Evolutionary conservation across 64 coral and sea anemone species (phyloP).

Genomic region (Orbicella faveolata): DNA sequence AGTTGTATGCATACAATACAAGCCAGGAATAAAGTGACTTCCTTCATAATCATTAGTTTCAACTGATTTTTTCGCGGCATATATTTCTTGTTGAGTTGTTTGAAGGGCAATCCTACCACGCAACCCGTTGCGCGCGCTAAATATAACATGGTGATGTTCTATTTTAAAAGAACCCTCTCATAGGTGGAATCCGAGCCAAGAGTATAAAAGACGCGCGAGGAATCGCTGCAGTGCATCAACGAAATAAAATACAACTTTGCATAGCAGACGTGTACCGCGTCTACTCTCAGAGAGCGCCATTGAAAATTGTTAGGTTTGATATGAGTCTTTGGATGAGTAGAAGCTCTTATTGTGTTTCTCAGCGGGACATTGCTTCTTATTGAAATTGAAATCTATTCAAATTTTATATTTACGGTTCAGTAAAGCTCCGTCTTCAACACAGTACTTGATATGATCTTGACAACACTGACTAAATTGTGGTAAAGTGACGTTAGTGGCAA

Average conservation of each 20-base stretch:
- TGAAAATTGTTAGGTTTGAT: background rate
- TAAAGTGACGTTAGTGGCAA: background rate
- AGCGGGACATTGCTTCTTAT: conserved; percentile 20
- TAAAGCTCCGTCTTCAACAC: background rate
- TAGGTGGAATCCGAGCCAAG: background rate
- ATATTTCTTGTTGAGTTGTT: background rate
- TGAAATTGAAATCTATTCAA: conserved; percentile 35
- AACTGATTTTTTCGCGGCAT: background rate
- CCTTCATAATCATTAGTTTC: no score
- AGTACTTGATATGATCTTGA: background rate
- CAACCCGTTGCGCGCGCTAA: background rate
- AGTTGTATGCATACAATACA: no score
- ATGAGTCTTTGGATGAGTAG: background rate
- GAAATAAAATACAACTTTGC: background rate
- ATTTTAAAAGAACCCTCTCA: background rate
- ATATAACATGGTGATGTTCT: background rate
- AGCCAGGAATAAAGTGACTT: background rate
- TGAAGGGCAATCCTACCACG: background rate
- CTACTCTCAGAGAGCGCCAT: background rate
- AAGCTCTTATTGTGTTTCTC: background rate
- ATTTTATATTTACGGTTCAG: conserved; percentile 26
- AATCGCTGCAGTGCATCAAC: background rate
- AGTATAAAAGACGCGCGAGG: background rate
- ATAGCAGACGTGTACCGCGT: background rate
- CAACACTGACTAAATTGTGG: background rate